phyloP scores from a whole-genome alignment of 1,140 invertebrate genomes.

The Euwallacea similis region DNA sequence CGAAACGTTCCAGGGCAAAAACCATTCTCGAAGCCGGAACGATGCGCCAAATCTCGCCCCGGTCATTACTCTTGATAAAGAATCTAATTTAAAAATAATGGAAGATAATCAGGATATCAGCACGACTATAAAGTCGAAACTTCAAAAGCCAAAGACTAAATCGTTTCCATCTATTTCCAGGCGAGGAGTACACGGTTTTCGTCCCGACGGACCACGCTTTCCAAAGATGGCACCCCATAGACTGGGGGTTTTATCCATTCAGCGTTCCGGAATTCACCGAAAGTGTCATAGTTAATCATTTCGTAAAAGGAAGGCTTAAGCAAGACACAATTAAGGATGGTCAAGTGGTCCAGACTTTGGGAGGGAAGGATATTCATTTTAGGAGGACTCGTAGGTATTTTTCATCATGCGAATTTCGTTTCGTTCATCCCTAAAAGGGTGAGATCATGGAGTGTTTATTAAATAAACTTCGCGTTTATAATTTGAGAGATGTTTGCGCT shows the following conservation, averaged over 20 bases:
- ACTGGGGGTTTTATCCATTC: slow-evolving; percentile 72
- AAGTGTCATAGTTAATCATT: slow-evolving; percentile 64
- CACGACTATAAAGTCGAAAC: slow-evolving; percentile 11
- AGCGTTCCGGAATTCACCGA: slow-evolving; percentile 67
- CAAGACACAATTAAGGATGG: slow-evolving; percentile 60
- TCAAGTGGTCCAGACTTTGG: slow-evolving; percentile 58
- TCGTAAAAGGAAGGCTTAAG: slow-evolving; percentile 61
- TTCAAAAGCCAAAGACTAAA: slow-evolving; percentile 12
- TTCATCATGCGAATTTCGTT: slow-evolving; percentile 1
- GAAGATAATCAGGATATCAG: background rate
- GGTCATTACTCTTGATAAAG: background rate
- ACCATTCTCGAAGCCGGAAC: background rate
- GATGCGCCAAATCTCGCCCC: background rate
- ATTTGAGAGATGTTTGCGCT: too few relatives aligned
- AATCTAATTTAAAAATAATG: background rate
- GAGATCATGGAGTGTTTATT: background rate
- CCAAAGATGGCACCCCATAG: slow-evolving; percentile 68
- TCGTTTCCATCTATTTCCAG: slow-evolving; percentile 48
- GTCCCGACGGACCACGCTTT: slow-evolving; percentile 67
- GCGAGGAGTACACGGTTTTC: slow-evolving; percentile 64
- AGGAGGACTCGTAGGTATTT: slow-evolving; percentile 59
- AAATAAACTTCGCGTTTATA: too few relatives aligned
- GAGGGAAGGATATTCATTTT: slow-evolving; percentile 60
- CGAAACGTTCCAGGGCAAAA: too few relatives aligned
- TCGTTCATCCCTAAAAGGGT: background rate